A percentile compares a stretch with the other conserved stretches of the same genome.
Conservation (phyloP, 2,113 vertebrate species). For the Rhinoderma darwinii region DNA sequence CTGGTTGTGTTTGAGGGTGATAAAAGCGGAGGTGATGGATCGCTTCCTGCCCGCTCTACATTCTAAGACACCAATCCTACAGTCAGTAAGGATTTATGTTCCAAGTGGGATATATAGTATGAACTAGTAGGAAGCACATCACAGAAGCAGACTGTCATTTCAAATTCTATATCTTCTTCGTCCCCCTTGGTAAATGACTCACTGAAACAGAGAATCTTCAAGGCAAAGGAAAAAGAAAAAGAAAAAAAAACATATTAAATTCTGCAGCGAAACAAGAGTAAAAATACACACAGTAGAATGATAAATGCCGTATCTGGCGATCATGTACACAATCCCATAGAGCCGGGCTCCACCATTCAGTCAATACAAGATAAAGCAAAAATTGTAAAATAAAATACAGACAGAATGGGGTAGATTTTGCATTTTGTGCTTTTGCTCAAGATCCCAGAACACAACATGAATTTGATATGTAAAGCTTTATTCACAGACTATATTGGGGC, state of each 20-base stretch:
- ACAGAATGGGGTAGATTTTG: background rate
- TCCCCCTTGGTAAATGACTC: conserved; percentile 55
- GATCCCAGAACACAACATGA: background rate
- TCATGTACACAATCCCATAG: background rate
- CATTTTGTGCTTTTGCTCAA: background rate
- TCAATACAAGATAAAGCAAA: conserved; percentile 1
- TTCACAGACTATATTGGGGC: too few relatives aligned
- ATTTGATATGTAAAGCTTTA: background rate
- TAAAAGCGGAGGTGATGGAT: conserved; percentile 58
- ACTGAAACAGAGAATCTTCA: conserved; percentile 46
- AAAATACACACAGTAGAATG: conserved; percentile 26
- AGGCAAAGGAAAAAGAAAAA: conserved; percentile 8
- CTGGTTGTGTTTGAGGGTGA: conserved; percentile 57
- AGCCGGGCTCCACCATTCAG: background rate
- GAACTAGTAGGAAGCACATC: conserved; percentile 54
- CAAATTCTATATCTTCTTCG: conserved; percentile 53
- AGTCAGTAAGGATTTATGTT: conserved; percentile 57
- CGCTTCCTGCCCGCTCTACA: conserved; percentile 44
- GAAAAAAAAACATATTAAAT: conserved; percentile 8
- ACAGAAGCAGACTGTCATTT: conserved; percentile 55
- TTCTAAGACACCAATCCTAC: conserved; percentile 53
- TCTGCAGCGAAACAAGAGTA: conserved; percentile 16
- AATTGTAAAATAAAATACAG: background rate
- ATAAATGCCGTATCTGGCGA: conserved; percentile 1
- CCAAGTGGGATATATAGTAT: conserved; percentile 58